Percentiles rank a stretch among this genome's conserved stretches.
These are phyloP conservation scores for Bufotes viridis DNA, from an alignment of 2,797 vertebrate species.

Conservation along the genomic window DNA sequence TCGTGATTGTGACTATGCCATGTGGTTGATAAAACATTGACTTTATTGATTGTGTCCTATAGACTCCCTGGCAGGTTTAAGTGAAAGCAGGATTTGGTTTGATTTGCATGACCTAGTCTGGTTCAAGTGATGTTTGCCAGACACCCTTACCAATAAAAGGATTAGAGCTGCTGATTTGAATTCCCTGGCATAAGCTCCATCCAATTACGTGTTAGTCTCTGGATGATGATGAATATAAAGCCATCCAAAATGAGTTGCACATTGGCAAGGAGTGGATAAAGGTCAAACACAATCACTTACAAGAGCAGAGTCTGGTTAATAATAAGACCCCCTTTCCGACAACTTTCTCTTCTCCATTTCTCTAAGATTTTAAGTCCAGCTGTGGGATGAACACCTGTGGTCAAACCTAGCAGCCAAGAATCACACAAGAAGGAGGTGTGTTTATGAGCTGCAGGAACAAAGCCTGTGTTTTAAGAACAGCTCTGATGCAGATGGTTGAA, in stretches of 20 bases:
- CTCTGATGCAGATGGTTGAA: slow-evolving; percentile 34
- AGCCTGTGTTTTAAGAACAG: slow-evolving; percentile 40
- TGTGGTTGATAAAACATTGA: not conserved
- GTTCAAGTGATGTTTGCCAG: not conserved
- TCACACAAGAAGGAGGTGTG: slow-evolving; percentile 31
- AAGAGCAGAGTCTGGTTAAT: slow-evolving; percentile 50
- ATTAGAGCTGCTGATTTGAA: slow-evolving; percentile 21
- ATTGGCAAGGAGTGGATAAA: slow-evolving; percentile 48
- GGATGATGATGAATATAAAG: slow-evolving; percentile 53
- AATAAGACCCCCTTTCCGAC: not conserved
- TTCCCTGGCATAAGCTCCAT: slow-evolving; percentile 24
- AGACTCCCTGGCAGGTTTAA: not conserved
- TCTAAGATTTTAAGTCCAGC: slow-evolving; percentile 43
- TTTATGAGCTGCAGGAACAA: slow-evolving; percentile 40
- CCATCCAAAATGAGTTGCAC: slow-evolving; percentile 41
- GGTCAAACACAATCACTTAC: slow-evolving; percentile 48
- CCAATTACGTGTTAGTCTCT: slow-evolving; percentile 26
- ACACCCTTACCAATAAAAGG: slow-evolving; percentile 15
- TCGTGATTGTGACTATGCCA: not conserved
- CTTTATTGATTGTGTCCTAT: not conserved
- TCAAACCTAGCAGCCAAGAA: slow-evolving; percentile 42
- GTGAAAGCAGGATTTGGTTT: not conserved
- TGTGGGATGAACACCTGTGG: slow-evolving; percentile 56
- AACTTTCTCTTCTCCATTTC: slow-evolving; percentile 49
- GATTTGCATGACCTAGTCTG: not conserved